Percentiles rank a stretch among this genome's conserved stretches.
phyloP scores from a whole-genome alignment of 2,113 vertebrate genomes.

The Peromyscus polionotus region DNA sequence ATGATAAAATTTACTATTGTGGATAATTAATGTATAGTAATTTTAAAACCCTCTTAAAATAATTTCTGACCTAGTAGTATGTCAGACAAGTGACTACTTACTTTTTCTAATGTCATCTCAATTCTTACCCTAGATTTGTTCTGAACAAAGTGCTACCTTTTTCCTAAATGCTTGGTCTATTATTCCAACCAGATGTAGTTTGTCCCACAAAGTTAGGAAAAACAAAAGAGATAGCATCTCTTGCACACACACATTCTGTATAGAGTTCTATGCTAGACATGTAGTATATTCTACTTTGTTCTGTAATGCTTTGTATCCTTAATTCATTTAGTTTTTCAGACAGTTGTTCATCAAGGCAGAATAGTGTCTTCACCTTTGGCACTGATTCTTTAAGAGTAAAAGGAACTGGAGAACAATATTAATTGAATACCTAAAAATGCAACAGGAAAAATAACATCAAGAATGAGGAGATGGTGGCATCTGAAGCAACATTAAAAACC shows the following conservation, averaged over 20 bases:
- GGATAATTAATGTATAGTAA: neutral
- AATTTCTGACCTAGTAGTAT: neutral
- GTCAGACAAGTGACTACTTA: neutral
- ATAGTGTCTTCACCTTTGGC: neutral
- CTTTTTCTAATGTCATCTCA: neutral
- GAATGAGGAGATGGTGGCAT: neutral
- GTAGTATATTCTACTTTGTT: neutral
- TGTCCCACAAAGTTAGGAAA: neutral
- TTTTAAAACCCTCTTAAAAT: neutral
- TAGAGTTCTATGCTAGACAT: neutral
- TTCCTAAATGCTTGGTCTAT: neutral
- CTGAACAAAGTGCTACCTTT: neutral
- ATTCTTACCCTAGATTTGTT: neutral
- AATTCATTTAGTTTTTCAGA: neutral
- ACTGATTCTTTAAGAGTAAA: neutral
- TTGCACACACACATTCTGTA: fast-evolving
- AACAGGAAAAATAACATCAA: neutral
- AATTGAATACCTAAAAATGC: conserved; percentile 14
- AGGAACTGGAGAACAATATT: neutral
- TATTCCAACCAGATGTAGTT: neutral
- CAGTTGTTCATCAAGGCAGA: neutral
- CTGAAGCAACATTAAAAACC: neutral
- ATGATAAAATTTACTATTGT: neutral
- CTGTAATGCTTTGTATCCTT: neutral
- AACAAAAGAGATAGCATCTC: neutral